Percentiles rank a stretch among this genome's conserved stretches.
Conservation (phyloP, 2,113 vertebrate genomes). For the Elachura formosa region DNA sequence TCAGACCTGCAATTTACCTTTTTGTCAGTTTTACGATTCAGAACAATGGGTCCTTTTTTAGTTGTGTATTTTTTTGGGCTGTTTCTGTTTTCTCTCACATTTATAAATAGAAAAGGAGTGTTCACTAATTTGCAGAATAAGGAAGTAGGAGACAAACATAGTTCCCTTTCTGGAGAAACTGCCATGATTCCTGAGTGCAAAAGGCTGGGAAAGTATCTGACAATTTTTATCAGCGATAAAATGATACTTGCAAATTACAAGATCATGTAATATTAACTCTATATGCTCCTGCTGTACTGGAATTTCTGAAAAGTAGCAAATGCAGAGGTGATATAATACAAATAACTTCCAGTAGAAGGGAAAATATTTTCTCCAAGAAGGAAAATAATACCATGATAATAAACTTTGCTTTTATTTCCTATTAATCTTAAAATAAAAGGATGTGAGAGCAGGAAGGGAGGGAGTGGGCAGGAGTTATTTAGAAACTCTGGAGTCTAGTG, state of each 20-base stretch:
- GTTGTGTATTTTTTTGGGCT: constrained; percentile 48
- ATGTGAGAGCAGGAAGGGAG: fast-evolving
- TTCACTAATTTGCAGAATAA: constrained; percentile 31
- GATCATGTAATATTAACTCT: background rate
- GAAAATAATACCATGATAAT: background rate
- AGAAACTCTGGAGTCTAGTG: background rate
- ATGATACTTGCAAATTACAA: background rate
- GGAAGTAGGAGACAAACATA: background rate
- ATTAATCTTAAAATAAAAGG: background rate
- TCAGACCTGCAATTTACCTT: constrained; percentile 64
- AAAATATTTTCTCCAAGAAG: background rate
- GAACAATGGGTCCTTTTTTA: constrained; percentile 57
- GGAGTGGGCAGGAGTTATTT: background rate
- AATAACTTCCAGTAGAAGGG: background rate
- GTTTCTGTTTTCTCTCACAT: constrained; percentile 35
- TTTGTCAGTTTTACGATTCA: constrained; percentile 68
- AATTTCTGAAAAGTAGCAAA: background rate
- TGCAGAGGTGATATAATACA: background rate
- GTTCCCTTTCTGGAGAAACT: background rate
- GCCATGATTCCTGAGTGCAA: background rate
- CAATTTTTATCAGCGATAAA: background rate
- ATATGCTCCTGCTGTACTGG: background rate
- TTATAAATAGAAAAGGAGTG: constrained; percentile 51
- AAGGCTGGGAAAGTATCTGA: background rate
- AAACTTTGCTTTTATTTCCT: background rate